phyloP scores from a whole-genome alignment of 2,888 invertebrate genomes.

The Dasypolia templi region DNA sequence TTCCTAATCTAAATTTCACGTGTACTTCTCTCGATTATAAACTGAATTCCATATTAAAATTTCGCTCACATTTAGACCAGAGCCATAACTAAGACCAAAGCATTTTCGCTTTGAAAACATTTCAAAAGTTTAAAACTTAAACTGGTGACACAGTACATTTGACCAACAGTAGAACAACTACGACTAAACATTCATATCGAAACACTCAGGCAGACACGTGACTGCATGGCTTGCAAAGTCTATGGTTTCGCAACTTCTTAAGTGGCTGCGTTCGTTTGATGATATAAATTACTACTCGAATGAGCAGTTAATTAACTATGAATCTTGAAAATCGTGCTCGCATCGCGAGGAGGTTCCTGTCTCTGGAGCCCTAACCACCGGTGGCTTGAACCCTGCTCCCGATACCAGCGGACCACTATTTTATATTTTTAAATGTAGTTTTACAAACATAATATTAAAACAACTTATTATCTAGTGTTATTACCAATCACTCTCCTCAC shows the following conservation, averaged over 20 bases:
- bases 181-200: background rate
- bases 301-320: background rate
- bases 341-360: too few species aligned
- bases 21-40: background rate
- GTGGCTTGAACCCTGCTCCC: too few species aligned
- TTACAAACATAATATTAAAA: too few species aligned
- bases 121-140: slow-evolving; percentile 36
- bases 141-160: slow-evolving; percentile 10
- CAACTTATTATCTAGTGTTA: too few species aligned
- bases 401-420: too few species aligned
- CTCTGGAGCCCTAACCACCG: too few species aligned
- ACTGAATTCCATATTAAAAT: background rate
- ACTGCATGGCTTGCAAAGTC: background rate
- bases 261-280: background rate
- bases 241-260: background rate
- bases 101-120: slow-evolving; percentile 35
- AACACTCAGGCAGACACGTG: background rate
- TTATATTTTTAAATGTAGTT: too few species aligned
- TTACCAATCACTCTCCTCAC: too few species aligned
- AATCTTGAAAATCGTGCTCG: too few species aligned
- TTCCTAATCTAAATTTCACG: background rate
- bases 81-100: slow-evolving; percentile 37
- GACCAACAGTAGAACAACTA: slow-evolving; percentile 28
- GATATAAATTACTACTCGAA: background rate
- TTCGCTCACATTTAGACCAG: slow-evolving; percentile 9